Evolutionary conservation across 1,140 invertebrate genomes (phyloP).

Genomic region (Drosophila azteca): DNA sequence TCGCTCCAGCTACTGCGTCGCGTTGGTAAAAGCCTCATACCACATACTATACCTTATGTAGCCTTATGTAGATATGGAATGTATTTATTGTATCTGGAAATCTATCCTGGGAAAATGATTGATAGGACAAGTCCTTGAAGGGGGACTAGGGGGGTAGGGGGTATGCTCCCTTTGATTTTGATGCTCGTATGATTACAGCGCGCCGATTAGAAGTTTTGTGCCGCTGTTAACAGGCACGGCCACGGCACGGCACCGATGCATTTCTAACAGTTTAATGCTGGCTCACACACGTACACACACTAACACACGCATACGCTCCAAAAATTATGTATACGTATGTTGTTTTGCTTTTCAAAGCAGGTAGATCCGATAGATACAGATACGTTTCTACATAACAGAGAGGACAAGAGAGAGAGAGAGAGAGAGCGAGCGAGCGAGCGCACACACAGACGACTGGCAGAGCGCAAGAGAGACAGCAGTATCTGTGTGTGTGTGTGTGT

Average conservation of each 20-base stretch:
- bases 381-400: slow-evolving; percentile 28
- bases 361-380: slow-evolving; percentile 54
- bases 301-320: slow-evolving; percentile 11
- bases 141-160: no score
- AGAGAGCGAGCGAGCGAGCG: slow-evolving; percentile 13
- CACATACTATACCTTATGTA: no score
- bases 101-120: no score
- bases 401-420: slow-evolving; percentile 32
- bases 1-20: no score
- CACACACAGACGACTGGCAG: neutral
- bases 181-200: neutral
- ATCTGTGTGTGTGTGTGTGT: slow-evolving; percentile 17
- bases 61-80: no score
- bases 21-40: no score
- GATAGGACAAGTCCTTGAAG: no score
- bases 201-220: slow-evolving; percentile 1
- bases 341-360: slow-evolving; percentile 57
- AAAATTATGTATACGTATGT: slow-evolving; percentile 27
- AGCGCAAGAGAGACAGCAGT: slow-evolving; percentile 1
- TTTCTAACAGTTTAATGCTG: slow-evolving; percentile 45
- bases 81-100: no score
- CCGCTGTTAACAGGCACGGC: slow-evolving; percentile 16
- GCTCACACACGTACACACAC: slow-evolving; percentile 9
- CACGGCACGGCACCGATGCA: slow-evolving; percentile 27
- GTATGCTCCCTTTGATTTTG: slow-evolving; percentile 1